phyloP scores from a whole-genome alignment of 1,140 invertebrate species.

The Hesperophylax magnus region DNA sequence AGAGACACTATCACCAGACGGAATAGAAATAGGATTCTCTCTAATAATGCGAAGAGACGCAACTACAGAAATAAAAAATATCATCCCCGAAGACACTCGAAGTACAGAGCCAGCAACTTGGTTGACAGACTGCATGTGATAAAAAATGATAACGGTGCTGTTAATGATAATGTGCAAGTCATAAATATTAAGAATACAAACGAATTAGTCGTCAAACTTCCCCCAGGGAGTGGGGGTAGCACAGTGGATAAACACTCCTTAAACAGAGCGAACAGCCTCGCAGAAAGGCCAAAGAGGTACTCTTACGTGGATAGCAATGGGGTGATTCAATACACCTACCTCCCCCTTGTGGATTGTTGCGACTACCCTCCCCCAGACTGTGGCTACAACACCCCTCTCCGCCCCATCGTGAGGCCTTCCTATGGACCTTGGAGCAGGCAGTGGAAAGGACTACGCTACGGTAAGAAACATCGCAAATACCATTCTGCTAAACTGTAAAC shows the following conservation, averaged over 20 bases:
- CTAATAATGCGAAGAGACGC: background rate
- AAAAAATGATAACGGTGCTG: background rate
- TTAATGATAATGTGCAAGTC: background rate
- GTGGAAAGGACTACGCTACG: constrained; percentile 51
- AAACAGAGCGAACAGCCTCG: background rate
- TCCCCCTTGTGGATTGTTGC: constrained; percentile 44
- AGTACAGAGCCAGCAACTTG: background rate
- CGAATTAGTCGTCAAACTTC: background rate
- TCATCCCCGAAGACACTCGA: background rate
- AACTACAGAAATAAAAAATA: background rate
- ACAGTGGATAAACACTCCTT: background rate
- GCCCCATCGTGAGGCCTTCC: constrained; percentile 33
- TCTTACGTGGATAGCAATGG: constrained; percentile 46
- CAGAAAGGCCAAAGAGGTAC: constrained; percentile 45
- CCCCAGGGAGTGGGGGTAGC: background rate
- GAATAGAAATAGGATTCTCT: background rate
- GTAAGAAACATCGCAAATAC: constrained; percentile 38
- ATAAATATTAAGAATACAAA: background rate
- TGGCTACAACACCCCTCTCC: background rate
- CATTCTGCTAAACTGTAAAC: too few species aligned
- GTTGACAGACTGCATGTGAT: background rate
- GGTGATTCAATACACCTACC: constrained; percentile 29
- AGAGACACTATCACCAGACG: background rate
- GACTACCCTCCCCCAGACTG: constrained; percentile 43
- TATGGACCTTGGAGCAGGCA: constrained; percentile 50